Conservation (phyloP, 2,888 invertebrate species). For the Parascotia fuliginaria region DNA sequence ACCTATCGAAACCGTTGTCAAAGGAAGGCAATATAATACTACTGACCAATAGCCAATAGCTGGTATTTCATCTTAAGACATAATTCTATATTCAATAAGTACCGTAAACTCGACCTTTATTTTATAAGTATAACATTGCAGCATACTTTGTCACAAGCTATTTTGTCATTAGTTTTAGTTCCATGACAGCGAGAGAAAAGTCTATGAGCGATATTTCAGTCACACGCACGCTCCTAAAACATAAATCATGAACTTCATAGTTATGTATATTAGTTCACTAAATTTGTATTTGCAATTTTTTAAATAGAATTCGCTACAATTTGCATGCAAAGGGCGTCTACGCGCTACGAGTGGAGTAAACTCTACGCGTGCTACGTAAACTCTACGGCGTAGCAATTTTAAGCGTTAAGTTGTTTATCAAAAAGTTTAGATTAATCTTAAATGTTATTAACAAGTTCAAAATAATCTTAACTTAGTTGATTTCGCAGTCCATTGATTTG, state of each 20-base stretch:
- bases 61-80: no score
- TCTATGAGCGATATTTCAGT: not conserved
- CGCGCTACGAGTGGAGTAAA: conserved; percentile 35
- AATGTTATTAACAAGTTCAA: conserved; percentile 38
- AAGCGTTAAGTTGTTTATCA: conserved; percentile 34
- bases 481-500: conserved; percentile 18
- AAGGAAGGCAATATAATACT: no score
- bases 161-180: no score
- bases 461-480: conserved; percentile 18
- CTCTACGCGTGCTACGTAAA: conserved; percentile 37
- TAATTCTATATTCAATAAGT: no score
- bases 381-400: conserved; percentile 45
- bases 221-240: not conserved
- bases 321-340: conserved; percentile 24
- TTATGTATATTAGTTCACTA: conserved; percentile 12
- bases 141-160: no score
- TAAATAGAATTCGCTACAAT: conserved; percentile 20
- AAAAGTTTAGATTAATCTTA: conserved; percentile 43
- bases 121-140: no score
- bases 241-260: not conserved
- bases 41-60: no score
- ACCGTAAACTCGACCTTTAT: no score
- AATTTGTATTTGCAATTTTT: conserved; percentile 8
- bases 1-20: no score
- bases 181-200: no score